A percentile compares a stretch with the other conserved stretches of the same genome.
Evolutionary conservation across 2,888 invertebrate species (phyloP).

Genomic region (Phengaris alcon): DNA sequence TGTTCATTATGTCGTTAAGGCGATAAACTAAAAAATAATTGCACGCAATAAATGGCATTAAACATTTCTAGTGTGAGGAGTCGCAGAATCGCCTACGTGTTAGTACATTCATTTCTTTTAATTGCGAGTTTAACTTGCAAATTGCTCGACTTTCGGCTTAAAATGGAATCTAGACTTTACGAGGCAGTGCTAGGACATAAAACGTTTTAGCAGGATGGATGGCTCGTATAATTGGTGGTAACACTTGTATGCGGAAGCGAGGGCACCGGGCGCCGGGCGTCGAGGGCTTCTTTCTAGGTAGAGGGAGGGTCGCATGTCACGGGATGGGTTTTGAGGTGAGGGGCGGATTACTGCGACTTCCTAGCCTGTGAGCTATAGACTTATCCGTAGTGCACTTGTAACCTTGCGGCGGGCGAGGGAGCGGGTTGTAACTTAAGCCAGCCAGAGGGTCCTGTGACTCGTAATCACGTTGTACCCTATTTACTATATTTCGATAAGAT

Average conservation of each 20-base stretch:
- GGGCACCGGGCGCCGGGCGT: slow-evolving; percentile 25
- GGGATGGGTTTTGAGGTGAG: slow-evolving; percentile 25
- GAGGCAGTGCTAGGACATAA: not conserved
- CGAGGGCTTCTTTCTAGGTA: slow-evolving; percentile 21
- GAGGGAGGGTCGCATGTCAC: slow-evolving; percentile 9
- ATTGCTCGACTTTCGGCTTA: not conserved
- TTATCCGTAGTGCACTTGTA: slow-evolving; percentile 1
- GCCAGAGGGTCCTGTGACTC: not conserved
- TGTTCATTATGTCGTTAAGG: not conserved
- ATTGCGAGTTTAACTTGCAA: slow-evolving; percentile 21
- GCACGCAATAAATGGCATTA: slow-evolving; percentile 1
- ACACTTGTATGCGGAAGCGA: slow-evolving; percentile 25
- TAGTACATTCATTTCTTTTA: slow-evolving; percentile 13
- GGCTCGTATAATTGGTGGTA: slow-evolving; percentile 14
- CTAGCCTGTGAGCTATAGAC: not conserved
- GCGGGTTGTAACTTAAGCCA: not conserved
- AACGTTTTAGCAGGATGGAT: not conserved
- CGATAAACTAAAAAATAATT: slow-evolving; percentile 10
- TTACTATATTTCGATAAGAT: not conserved
- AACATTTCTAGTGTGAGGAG: slow-evolving; percentile 13
- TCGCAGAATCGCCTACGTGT: not conserved
- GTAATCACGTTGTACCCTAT: not conserved
- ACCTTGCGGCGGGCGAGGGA: not conserved
- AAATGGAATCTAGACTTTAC: not conserved
- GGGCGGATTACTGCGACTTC: slow-evolving; percentile 17